Evolutionary conservation across 2,797 vertebrate genomes (phyloP), one percentile per base, ranked within the genome.

Genomic region (Sebastiscus albofasciatus): DNA sequence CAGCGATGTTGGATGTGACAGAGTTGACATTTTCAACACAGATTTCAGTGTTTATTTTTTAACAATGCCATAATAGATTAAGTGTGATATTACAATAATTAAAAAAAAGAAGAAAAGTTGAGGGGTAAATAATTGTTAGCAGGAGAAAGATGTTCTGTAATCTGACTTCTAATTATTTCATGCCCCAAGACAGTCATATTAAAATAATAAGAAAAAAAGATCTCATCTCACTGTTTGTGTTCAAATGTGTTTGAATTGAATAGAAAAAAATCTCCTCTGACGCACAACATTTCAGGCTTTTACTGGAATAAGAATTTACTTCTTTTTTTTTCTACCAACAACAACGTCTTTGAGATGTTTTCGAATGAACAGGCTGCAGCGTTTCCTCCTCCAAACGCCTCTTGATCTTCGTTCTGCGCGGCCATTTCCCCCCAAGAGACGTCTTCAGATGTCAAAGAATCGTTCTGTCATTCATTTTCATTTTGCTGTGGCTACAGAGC

Each of bases 401-500:
- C 62, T 77, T 67, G n/a, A 74, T 77, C 75, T 85, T 82, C 60
- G n/a, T 49, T 84, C 74, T 64, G 36, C 70, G 2, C 68, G 56
- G 49, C 46, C 66, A 24, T 82, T 85, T 83, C 5, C 13, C 74
- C 74, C 81, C 65, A 11, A 34, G 83, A 81, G 81, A 84, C 8
- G 70, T 87, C 75, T 87, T 87, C 79, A 85, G 78, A 82, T 78
- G 80, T 87, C 85, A 87, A 65, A 83, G 65, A 87, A 67, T 62
- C n/a, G 0, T 82, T 81, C 76, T 67, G 72, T 89, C 91, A 85
- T 89, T 90, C 80, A 79, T 89, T 89, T 87, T 86, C 80, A 90
- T 92, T 31, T 90, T 88, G 79, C 78, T 76, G 75, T 72, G 33
- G 74, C 83, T 72, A 83, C 89, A 79, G 79, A 86, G 84, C 79